Base-by-base conservation (phyloP, 1,140 invertebrate genomes). In the Conus betulinus region DNA sequence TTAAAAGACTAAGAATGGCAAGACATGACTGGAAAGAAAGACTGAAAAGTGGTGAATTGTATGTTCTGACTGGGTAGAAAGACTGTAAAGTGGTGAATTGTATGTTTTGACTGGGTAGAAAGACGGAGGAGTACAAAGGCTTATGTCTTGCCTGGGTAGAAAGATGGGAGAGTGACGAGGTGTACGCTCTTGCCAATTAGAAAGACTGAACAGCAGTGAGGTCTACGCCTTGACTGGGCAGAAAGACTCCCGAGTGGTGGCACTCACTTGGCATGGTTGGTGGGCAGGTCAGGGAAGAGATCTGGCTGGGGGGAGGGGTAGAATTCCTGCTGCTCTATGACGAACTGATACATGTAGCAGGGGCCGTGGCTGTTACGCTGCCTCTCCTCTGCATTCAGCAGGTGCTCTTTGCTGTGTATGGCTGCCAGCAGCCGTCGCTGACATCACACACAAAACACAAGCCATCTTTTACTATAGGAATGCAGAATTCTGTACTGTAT, bases 331-430 rank as follows among this genome's bases (percentile, higher is more conserved):
- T 96, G 94, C 74, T 97, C 95, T 0, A 95, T 67, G 0, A 96
- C 96, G 93, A 97, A 97, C 53, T 91, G 84, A 87, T 97, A 99
- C 67, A 98, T 93, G 25, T 97, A 95, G 97, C 99, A 98, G 0
- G 98, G 97, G 0, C 98, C 98, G 93, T 98, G 97, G 5, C 91
- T 94, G 94, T 99, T 99, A 11, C 98, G 95, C 27, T 95, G 95
- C 13, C 94, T 95, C 95, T 99, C 98, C 87, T 97, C 97, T 6
- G 95, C 91, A 0, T 97, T 97, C 52, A 99, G 95, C 53, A 96
- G 91, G 8, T 96, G 91, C 81, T 97, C 97, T 90, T 97, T 97
- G 0, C 96, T 95, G 39, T 95, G 94, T 97, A 99, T 99, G 0
- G 98, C 98, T 90, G 96, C 95, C 57, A 98, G 93, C 79, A 98